Base-by-base conservation (phyloP, 2,797 vertebrate species). In the Pelobates cultripes region DNA sequence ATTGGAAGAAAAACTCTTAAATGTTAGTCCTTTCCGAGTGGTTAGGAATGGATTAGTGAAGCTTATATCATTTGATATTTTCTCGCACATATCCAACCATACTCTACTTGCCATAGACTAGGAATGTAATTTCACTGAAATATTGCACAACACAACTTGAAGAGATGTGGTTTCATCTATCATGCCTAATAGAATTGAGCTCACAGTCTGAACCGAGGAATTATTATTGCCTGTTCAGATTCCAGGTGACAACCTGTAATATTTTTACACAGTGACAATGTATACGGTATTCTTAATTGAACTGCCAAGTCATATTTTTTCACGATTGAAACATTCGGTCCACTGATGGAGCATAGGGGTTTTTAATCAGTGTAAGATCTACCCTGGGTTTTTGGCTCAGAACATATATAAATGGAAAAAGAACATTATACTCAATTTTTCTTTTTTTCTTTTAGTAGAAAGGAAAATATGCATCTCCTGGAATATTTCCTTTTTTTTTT, bases 241-340 rank as follows among this genome's bases (percentile, higher is more conserved):
- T 64, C 10, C 28, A 6, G 17, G 3, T 4, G 28, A 7, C n/a
- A 64, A 64, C n/a, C n/a, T 64, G 28, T 64, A 64, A 64, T 64
- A 64, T 64, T 64, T 64, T 40, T n/a, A 17, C n/a, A 7, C 10
- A 0, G 61, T 64, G 61, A 64, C 61, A 64, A 64, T 64, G n/a
- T 64, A 64, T 41, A 64, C 61, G 17, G 28, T 9, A n/a, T 64
- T 28, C 61, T 64, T 64, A 64, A 64, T 64, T 64, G 61, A 64
- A 64, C 61, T 64, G 61, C 61, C 61, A 64, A 64, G 28, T 43
- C 12, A 68, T 43, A 68, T 42, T 68, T 68, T 68, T 43, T 68
- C 43, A 14, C 66, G 7, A 28, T 64, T 40, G 28, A 64, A 64
- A 28, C 61, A 40, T 64, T 41, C 61, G 14, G 61, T 41, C 61